Evolutionary conservation across 30 jellyfish, hydroid and myxozoan genomes (phyloP), one percentile per base, ranked within the genome.

Genomic region (Hydra vulgaris): DNA sequence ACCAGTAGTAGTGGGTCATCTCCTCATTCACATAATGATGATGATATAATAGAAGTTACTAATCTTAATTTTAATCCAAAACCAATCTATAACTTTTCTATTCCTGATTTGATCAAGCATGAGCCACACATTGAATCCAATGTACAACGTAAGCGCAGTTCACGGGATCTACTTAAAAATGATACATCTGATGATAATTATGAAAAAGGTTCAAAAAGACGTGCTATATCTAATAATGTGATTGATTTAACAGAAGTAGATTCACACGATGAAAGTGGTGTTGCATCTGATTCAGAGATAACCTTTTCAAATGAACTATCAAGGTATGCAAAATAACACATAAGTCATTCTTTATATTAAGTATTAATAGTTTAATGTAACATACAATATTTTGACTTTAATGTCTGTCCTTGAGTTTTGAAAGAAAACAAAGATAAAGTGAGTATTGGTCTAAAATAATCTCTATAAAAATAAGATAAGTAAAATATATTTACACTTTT

Each of bases 1-100:
- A 79, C 93, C 8, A 86, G 97, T 89, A 87, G 96, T 74, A 93
- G 87, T 40, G 76, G 91, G 18, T 91, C 97, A 17, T 91, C 97
- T 4, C 97, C 97, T 1, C 90, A 86, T 22, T 54, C 97, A 71
- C 86, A 95, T 54, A 86, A 90, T 25, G 97, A 91, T 74, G 97
- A 91, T 22, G 96, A 86, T 15, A 80, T 86, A 19, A 79, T 23
- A 27, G 66, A 90, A 21, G 97, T 74, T n/a, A 85, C 79, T 20
- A 87, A 85, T 18, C 81, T 84, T 0, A 78, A 89, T 55, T 70
- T 79, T 81, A 74, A 77, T 27, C 71, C 91, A 54, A 91, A 91
- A 74, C 96, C 96, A 8, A 86, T 86, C 26, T 91, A 91, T 88
- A 91, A 86, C 71, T 91, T 91, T 82, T 91, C 97, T n/a, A 91